Evolutionary conservation across 2,113 vertebrate genomes (phyloP).

Genomic region (Natator depressus): DNA sequence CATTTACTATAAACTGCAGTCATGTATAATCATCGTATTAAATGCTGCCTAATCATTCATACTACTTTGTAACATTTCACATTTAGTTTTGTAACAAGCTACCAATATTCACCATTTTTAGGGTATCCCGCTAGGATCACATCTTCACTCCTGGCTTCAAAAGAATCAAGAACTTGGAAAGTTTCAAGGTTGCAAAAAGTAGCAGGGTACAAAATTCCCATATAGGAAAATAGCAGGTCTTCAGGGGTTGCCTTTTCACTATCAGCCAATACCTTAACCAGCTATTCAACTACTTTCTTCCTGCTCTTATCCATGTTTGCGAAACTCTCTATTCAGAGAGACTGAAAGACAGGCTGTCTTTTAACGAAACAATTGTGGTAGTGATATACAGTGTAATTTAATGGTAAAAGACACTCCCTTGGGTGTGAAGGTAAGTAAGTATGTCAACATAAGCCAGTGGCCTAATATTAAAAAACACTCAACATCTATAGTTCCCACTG

Average conservation of each 20-base stretch:
- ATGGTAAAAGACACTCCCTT: no score
- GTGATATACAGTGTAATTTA: no score
- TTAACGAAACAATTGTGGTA: accelerated
- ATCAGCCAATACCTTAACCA: accelerated
- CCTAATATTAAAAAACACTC: not conserved
- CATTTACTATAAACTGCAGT: no score
- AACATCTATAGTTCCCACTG: not conserved
- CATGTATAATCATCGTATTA: no score
- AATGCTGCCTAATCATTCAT: not conserved
- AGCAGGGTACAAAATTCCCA: not conserved
- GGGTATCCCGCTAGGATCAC: slow-evolving; percentile 48
- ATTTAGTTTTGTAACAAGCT: not conserved
- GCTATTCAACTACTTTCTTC: accelerated
- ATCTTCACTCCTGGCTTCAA: slow-evolving; percentile 60
- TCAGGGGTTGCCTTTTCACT: not conserved
- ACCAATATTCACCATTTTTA: slow-evolving; percentile 49
- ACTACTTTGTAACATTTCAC: not conserved
- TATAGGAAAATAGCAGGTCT: not conserved
- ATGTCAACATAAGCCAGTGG: not conserved
- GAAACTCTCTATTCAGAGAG: not conserved
- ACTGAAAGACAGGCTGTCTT: accelerated
- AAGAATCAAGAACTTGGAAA: slow-evolving; percentile 45
- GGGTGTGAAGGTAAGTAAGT: no score
- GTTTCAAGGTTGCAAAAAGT: not conserved
- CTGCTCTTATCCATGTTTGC: slow-evolving; percentile 29